Evolutionary conservation across 1,140 invertebrate genomes (phyloP).

Genomic region (Macrobrachium rosenbergii): DNA sequence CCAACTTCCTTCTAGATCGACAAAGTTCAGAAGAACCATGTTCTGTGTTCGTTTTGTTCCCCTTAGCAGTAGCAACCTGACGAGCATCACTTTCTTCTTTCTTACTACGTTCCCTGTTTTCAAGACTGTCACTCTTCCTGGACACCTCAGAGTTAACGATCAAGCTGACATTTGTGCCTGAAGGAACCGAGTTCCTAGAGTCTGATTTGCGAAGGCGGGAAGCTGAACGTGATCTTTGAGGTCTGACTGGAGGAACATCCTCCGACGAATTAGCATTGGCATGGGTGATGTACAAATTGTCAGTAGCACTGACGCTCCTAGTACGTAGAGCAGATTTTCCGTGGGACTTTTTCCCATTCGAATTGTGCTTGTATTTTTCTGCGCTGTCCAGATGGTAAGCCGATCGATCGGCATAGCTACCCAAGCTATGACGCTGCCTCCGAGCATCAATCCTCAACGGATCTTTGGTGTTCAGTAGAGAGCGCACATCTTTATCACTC

Average conservation of each 20-base stretch:
- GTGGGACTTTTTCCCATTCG: slow-evolving; percentile 9
- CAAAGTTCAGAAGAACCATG: neutral
- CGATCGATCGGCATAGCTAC: slow-evolving; percentile 29
- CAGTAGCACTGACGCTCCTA: slow-evolving; percentile 36
- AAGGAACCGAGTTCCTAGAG: slow-evolving; percentile 17
- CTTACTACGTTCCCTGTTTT: too few species aligned
- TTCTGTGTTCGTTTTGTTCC: too few species aligned
- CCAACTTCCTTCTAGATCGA: slow-evolving; percentile 6
- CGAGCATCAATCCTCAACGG: neutral
- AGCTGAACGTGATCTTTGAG: slow-evolving; percentile 35
- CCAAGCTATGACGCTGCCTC: slow-evolving; percentile 47
- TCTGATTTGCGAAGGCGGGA: slow-evolving; percentile 31
- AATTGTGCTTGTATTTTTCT: neutral
- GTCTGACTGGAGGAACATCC: slow-evolving; percentile 24
- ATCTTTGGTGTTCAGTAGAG: slow-evolving; percentile 3
- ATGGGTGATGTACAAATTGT: slow-evolving; percentile 38
- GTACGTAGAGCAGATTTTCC: slow-evolving; percentile 13
- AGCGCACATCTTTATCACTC: slow-evolving; percentile 30
- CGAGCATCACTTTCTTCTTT: neutral
- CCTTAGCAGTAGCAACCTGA: too few species aligned
- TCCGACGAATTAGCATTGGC: neutral
- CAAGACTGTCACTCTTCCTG: neutral
- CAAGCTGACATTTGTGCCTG: neutral
- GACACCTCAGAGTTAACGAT: neutral
- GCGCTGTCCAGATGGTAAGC: slow-evolving; percentile 24